phyloP scores from a whole-genome alignment of 2,888 invertebrate species.

The Pseudococcus longispinus region DNA sequence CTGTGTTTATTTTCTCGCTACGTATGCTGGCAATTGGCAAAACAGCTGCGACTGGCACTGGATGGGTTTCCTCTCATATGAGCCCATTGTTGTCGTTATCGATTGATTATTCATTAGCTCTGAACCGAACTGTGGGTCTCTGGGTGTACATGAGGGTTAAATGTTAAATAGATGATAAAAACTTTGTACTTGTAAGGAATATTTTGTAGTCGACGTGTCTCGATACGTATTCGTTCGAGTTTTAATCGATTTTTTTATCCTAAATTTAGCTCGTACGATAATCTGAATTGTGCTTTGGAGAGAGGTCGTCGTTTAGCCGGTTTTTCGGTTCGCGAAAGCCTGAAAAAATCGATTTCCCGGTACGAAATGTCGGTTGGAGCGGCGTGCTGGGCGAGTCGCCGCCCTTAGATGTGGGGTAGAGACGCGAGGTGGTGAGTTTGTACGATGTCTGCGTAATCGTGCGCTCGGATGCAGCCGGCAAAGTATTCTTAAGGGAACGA shows the following conservation, averaged over 20 bases:
- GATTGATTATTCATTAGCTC: neutral
- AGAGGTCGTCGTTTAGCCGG: neutral
- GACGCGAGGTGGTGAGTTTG: too few relatives aligned
- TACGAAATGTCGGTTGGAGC: neutral
- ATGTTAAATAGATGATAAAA: neutral
- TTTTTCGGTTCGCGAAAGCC: neutral
- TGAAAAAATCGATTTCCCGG: neutral
- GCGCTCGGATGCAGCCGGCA: neutral
- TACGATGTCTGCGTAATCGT: neutral
- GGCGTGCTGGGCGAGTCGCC: neutral
- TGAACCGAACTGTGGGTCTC: neutral
- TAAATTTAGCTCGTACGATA: neutral
- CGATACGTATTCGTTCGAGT: neutral
- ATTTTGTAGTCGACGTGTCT: neutral
- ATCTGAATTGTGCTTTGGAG: too few relatives aligned
- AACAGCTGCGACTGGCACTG: neutral
- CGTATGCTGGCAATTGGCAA: neutral
- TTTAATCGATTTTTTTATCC: neutral
- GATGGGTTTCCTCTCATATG: neutral
- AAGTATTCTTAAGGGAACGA: neutral
- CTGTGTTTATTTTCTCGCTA: neutral
- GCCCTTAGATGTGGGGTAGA: neutral
- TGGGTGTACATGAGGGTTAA: neutral
- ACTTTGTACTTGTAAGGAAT: neutral
- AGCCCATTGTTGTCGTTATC: neutral